phyloP scores from a whole-genome alignment of 2,797 vertebrate species.

The Coregonus ussuriensis region DNA sequence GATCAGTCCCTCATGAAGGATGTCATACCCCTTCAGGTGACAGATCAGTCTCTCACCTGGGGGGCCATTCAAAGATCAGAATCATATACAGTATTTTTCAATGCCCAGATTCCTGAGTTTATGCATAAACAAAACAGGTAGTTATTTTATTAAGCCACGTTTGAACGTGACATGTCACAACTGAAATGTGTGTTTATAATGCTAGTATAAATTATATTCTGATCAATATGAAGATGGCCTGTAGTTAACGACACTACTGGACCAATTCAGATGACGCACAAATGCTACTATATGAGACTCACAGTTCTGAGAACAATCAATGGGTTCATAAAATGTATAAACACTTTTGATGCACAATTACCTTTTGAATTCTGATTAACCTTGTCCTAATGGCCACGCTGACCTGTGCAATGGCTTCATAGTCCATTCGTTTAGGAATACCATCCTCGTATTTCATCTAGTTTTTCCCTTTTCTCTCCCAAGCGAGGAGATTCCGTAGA shows the following conservation, averaged over 20 bases:
- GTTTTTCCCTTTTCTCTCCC: slow-evolving; percentile 21
- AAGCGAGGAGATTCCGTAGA: slow-evolving; percentile 17
- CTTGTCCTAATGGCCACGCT: slow-evolving; percentile 54
- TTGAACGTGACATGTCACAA: background rate
- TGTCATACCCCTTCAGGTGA: too few species aligned
- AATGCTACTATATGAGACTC: slow-evolving; percentile 60
- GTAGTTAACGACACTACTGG: slow-evolving; percentile 49
- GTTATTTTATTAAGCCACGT: background rate
- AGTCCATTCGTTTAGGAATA: slow-evolving; percentile 50
- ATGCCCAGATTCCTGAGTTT: too few species aligned
- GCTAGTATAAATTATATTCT: background rate
- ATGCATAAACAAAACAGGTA: too few species aligned
- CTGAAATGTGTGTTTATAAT: background rate
- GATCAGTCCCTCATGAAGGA: too few species aligned
- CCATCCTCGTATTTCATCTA: slow-evolving; percentile 63
- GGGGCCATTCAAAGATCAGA: background rate
- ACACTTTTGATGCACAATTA: slow-evolving; percentile 57
- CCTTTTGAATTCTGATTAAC: slow-evolving; percentile 71
- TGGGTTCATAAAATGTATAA: slow-evolving; percentile 40
- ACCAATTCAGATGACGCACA: slow-evolving; percentile 60
- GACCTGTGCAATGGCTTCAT: slow-evolving; percentile 65
- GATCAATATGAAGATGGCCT: background rate
- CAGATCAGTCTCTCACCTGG: background rate
- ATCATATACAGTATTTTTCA: too few species aligned
- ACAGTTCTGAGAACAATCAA: slow-evolving; percentile 51